These are phyloP conservation scores for Gobionotothen gibberifrons DNA, from an alignment of 2,797 vertebrate species.

Conservation along the genomic window DNA sequence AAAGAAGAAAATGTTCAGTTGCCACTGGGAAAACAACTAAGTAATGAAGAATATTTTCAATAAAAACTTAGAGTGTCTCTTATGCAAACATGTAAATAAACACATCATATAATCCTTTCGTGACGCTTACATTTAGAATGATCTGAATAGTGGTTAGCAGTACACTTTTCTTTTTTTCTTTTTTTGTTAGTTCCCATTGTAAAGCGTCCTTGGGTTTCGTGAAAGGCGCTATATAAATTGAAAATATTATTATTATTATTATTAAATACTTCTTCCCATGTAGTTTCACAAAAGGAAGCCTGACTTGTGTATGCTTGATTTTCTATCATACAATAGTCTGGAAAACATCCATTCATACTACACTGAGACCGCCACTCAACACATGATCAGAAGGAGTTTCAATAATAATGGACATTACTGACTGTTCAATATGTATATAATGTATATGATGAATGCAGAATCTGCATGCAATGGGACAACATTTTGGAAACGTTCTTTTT, in stretches of 20 bases:
- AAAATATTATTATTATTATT: too few species aligned
- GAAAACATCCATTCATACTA: conserved; percentile 23
- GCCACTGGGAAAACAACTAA: conserved; percentile 24
- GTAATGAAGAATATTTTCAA: conserved; percentile 11
- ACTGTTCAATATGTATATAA: too few species aligned
- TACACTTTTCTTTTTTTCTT: too few species aligned
- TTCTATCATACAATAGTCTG: conserved; percentile 35
- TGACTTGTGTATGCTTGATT: conserved; percentile 12
- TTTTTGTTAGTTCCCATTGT: too few species aligned
- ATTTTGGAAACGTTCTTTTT: too few species aligned
- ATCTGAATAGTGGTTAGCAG: conserved; percentile 25
- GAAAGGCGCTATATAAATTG: too few species aligned
- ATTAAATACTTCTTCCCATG: conserved; percentile 16
- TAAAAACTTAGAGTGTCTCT: background rate
- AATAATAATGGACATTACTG: too few species aligned
- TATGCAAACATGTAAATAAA: conserved; percentile 10
- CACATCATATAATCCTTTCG: conserved; percentile 8
- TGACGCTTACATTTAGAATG: background rate
- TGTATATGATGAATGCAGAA: too few species aligned
- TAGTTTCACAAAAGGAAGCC: conserved; percentile 8
- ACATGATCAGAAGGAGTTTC: too few species aligned
- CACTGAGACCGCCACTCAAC: background rate
- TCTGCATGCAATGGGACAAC: too few species aligned
- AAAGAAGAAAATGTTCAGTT: conserved; percentile 15
- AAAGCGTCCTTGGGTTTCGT: too few species aligned